Evolutionary conservation across 2,797 vertebrate species (phyloP).

Genomic region (Hippoglossus hippoglossus): DNA sequence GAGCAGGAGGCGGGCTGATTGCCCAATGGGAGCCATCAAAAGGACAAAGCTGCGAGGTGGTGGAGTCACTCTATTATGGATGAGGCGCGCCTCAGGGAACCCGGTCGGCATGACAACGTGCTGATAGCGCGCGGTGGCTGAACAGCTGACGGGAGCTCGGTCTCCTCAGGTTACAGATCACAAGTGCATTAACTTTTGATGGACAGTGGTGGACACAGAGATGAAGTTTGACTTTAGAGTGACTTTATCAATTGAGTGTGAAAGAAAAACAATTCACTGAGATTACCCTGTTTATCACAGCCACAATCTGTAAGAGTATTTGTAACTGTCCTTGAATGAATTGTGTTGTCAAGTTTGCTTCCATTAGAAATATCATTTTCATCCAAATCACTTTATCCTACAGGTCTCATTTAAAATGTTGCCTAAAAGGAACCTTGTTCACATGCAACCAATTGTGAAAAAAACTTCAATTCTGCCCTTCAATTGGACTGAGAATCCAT

Average conservation of each 20-base stretch:
- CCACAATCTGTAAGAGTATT: neutral
- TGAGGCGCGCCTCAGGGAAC: constrained; percentile 51
- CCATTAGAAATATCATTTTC: too few species aligned
- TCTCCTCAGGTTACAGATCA: constrained; percentile 40
- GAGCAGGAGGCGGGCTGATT: constrained; percentile 65
- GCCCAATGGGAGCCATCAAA: constrained; percentile 68
- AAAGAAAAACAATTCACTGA: neutral
- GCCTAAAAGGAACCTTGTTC: neutral
- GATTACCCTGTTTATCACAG: too few species aligned
- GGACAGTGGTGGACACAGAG: neutral
- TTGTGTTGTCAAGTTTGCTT: too few species aligned
- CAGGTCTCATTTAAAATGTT: neutral
- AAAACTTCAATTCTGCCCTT: neutral
- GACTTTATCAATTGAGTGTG: too few species aligned
- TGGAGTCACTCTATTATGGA: constrained; percentile 60
- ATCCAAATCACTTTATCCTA: neutral
- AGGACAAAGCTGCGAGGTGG: constrained; percentile 62
- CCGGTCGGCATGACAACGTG: constrained; percentile 54
- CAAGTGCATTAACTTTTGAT: constrained; percentile 30
- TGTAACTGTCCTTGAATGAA: too few species aligned
- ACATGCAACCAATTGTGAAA: neutral
- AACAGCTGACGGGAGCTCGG: constrained; percentile 44
- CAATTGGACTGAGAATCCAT: neutral
- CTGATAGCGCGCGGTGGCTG: constrained; percentile 20
- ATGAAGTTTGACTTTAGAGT: neutral